Evolutionary conservation across 1,140 invertebrate species (phyloP).

Genomic region (Panulirus ornatus): DNA sequence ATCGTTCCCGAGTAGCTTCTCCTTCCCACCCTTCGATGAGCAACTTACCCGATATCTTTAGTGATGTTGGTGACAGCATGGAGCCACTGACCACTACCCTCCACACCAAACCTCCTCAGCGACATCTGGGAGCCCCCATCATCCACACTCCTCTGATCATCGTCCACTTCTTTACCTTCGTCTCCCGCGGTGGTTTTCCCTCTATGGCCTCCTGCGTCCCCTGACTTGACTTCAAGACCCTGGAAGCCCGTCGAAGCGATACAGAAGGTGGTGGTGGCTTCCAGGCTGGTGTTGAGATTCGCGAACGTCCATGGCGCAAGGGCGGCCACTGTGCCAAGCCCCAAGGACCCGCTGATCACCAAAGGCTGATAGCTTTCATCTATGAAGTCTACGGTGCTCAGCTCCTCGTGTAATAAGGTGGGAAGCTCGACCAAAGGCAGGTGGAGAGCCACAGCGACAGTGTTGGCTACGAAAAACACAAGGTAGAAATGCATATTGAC

Average conservation of each 20-base stretch:
- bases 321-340: not conserved
- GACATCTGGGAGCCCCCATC: not conserved
- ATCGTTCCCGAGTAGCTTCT: too few species aligned
- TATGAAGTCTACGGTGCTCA: conserved; percentile 14
- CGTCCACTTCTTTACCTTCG: not conserved
- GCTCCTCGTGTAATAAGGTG: not conserved
- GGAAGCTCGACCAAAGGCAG: conserved; percentile 1
- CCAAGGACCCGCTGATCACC: not conserved
- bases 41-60: conserved; percentile 35
- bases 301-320: conserved; percentile 24
- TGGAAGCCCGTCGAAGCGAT: conserved; percentile 11
- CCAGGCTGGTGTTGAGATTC: not conserved
- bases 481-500: too few species aligned
- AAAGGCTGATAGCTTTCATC: conserved; percentile 13
- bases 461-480: not conserved
- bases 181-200: not conserved
- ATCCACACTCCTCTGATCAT: not conserved
- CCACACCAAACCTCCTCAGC: conserved; percentile 23
- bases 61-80: conserved; percentile 19
- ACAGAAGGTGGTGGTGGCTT: conserved; percentile 43
- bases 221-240: too few species aligned
- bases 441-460: not conserved
- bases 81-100: not conserved
- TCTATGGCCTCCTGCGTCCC: not conserved
- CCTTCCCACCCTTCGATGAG: too few species aligned